phyloP scores from a whole-genome alignment of 2,888 invertebrate genomes.

The Diarsia dahlii region DNA sequence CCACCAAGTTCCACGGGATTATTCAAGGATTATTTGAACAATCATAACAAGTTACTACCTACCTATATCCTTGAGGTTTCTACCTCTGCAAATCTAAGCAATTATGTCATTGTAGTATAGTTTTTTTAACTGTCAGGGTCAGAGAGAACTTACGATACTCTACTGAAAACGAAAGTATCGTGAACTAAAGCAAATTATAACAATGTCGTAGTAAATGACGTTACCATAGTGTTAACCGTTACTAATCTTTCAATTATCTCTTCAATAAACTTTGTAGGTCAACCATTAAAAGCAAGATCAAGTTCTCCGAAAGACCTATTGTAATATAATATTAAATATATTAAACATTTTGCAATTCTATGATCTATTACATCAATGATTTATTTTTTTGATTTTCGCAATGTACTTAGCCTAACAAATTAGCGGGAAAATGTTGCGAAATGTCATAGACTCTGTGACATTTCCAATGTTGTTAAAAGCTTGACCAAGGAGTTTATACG shows the following conservation, averaged over 20 bases:
- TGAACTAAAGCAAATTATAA: background rate
- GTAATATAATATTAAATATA: conserved; percentile 53
- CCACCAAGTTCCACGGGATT: conserved; percentile 23
- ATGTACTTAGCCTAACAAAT: conserved; percentile 60
- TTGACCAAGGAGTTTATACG: conserved; percentile 27
- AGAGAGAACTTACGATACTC: background rate
- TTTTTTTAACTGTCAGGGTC: background rate
- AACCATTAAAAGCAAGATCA: conserved; percentile 45
- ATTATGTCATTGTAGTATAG: background rate
- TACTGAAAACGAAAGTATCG: background rate
- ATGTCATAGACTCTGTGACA: conserved; percentile 40
- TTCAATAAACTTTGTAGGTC: conserved; percentile 57
- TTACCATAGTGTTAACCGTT: conserved; percentile 33
- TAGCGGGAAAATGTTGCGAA: conserved; percentile 55
- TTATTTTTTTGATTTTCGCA: conserved; percentile 43
- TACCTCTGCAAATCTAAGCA: background rate
- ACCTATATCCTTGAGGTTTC: conserved; percentile 12
- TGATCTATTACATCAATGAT: conserved; percentile 42
- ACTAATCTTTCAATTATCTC: conserved; percentile 54
- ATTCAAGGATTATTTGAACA: conserved; percentile 33
- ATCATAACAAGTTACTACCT: conserved; percentile 10
- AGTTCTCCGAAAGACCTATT: conserved; percentile 45
- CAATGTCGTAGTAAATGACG: conserved; percentile 15
- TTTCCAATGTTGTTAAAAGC: conserved; percentile 35
- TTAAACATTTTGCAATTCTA: conserved; percentile 42